Evolutionary conservation across 1,140 invertebrate genomes (phyloP).

Genomic region (Helicoverpa armigera): DNA sequence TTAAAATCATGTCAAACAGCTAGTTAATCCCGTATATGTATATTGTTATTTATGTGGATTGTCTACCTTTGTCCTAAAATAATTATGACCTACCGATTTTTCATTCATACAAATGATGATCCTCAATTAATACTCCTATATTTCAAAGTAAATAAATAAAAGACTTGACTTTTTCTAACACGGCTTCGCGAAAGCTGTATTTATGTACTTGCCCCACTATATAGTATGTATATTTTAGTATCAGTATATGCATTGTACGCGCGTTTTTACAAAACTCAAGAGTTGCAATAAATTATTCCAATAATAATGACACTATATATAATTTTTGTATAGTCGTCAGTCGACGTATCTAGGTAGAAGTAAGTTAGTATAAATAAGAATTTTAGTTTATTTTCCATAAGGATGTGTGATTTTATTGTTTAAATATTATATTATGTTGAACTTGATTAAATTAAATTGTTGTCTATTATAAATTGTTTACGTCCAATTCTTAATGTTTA

Average conservation of each 20-base stretch:
- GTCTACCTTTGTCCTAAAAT: too few species aligned
- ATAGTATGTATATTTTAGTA: conserved; percentile 33
- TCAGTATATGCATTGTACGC: neutral
- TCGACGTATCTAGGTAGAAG: conserved; percentile 20
- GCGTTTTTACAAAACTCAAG: conserved; percentile 2
- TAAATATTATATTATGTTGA: conserved; percentile 23
- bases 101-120: neutral
- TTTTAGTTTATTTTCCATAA: conserved; percentile 9
- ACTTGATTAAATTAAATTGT: conserved; percentile 8
- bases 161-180: conserved; percentile 4
- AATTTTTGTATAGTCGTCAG: conserved; percentile 31
- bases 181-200: neutral
- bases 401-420: conserved; percentile 8
- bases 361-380: conserved; percentile 9
- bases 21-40: too few species aligned
- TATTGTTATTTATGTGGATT: too few species aligned
- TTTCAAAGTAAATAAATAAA: neutral
- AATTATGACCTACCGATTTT: neutral
- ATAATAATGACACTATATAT: conserved; percentile 14
- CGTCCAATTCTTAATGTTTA: conserved; percentile 36
- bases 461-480: conserved; percentile 22
- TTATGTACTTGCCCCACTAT: conserved; percentile 5
- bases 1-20: neutral
- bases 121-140: neutral
- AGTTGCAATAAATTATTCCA: conserved; percentile 7